Base-by-base conservation (phyloP, 2,797 vertebrate genomes). In the Nyctibius grandis region DNA sequence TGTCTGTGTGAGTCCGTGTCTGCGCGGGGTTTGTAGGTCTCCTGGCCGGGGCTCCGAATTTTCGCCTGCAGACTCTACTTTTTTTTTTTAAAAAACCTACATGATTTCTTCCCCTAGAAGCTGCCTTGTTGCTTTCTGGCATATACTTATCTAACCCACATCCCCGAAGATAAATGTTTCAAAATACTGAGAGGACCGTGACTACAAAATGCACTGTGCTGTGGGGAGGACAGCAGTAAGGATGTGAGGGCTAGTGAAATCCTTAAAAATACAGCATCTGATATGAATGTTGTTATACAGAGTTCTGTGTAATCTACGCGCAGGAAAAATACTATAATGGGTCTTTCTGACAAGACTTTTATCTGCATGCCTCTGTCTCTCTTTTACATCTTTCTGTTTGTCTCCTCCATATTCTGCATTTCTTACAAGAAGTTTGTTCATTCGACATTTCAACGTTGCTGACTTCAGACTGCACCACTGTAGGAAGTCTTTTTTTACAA, bases 351-450 rank as follows among this genome's bases (percentile, higher is more conserved):
- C 75, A 67, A 60, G 57, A 64, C 17, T 87, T 72, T 64, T 45
- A 48, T 92, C 36, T 89, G 68, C 79, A 33, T 77, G 6, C 44
- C 34, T 33, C 28, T 74, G 75, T 56, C 67, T 85, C 54, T 9
- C 33, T 29, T 59, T 23, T 67, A 40, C 17, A 21, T 60, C n/a
- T 70, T 77, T 78, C 48, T 87, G 25, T 54, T 77, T 56, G 29
- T 80, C 47, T 77, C 67, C 44, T 86, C 53, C 28, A 34, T 95
- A 64, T 86, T 77, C 51, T 59, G 31, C 54, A 75, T 88, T 88
- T 81, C 80, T 88, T 93, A 34, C 47, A 36, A 68, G 89, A 97
- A 96, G 86, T 95, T 97, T 96, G 95, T 94, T 91, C 77, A 50
- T 88, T 78, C 23, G 56, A 48, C 26, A 54, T 81, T 79, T 94